phyloP scores from a whole-genome alignment of 23 tunicate species.

The Clavelina lepadiformis region DNA sequence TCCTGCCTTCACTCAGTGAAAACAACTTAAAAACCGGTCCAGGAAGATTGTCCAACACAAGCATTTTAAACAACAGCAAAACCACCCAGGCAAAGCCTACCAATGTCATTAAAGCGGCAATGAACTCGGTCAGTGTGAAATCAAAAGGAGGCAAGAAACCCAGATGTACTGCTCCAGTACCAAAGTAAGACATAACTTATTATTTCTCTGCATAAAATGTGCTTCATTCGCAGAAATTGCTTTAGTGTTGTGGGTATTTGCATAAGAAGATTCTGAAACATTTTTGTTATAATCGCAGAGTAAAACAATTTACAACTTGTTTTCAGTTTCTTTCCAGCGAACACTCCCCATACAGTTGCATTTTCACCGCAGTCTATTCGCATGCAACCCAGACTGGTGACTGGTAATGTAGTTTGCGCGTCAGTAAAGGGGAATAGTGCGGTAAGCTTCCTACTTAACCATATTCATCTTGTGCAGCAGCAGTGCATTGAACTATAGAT shows the following conservation, averaged over 20 bases:
- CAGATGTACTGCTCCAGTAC: background rate
- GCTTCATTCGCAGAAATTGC: no score
- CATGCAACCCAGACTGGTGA: constrained; percentile 14
- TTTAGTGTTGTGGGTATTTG: no score
- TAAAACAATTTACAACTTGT: background rate
- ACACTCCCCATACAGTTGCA: background rate
- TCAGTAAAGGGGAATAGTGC: background rate
- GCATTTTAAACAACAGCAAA: no score
- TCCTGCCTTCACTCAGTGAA: background rate
- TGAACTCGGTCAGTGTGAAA: background rate
- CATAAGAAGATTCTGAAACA: no score
- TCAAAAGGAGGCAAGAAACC: background rate
- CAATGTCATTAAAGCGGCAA: no score
- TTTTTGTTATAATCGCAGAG: background rate
- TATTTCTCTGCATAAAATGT: no score
- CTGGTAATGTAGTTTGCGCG: constrained; percentile 14
- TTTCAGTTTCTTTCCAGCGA: background rate
- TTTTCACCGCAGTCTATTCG: background rate
- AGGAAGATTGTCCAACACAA: background rate
- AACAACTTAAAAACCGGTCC: background rate
- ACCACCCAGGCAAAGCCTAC: no score
- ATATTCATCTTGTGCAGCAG: no score
- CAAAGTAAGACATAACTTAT: background rate
- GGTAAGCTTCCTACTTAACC: constrained; percentile 5
- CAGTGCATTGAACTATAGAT: no score